These are phyloP conservation scores for Bergia sp. DNA, from an alignment of 92 coral and sea anemone genomes.

Conservation along the genomic window DNA sequence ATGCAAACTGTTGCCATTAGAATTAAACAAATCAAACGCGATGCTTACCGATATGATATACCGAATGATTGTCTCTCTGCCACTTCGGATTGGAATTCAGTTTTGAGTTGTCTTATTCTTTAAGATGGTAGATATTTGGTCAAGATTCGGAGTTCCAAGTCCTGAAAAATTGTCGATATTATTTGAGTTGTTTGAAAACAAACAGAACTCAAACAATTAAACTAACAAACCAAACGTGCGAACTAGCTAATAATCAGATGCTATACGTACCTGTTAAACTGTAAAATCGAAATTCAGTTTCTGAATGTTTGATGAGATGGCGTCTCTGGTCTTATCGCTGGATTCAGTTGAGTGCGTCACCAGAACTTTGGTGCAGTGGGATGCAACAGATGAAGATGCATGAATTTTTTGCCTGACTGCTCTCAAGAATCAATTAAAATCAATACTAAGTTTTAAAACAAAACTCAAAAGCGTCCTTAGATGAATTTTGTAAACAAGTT, in stretches of 20 bases:
- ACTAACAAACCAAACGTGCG: constrained; percentile 4
- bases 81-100: neutral
- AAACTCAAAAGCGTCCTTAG: neutral
- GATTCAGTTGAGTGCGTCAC: neutral
- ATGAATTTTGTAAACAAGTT: neutral
- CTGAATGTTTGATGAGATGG: neutral
- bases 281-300: neutral
- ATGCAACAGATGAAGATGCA: neutral
- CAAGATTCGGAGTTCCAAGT: neutral
- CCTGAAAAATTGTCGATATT: neutral
- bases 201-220: neutral
- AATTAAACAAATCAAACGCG: neutral
- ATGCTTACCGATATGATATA: too few relatives aligned
- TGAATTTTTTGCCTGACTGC: constrained; percentile 9
- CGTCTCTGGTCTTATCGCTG: neutral
- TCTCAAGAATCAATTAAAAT: neutral
- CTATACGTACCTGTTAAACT: neutral
- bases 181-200: neutral
- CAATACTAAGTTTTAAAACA: neutral
- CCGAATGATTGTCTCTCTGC: too few relatives aligned
- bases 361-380: neutral
- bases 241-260: neutral
- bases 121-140: too few relatives aligned
- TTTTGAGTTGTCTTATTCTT: neutral
- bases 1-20: neutral